Evolutionary conservation across 2,113 vertebrate species (phyloP).

Genomic region (Pangasianodon gigas): DNA sequence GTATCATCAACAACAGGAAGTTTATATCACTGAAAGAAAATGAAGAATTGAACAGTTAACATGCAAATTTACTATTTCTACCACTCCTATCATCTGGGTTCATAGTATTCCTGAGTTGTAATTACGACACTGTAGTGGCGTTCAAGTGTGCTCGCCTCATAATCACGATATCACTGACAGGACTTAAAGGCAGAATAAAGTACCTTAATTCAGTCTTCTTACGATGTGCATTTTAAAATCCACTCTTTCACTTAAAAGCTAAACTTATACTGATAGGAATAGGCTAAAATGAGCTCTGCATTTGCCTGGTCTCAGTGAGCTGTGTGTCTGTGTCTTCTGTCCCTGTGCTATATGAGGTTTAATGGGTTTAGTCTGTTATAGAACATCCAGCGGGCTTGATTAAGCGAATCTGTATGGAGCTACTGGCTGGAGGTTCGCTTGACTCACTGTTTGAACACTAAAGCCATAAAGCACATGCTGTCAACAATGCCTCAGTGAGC

Average conservation of each 20-base stretch:
- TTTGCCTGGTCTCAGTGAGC: neutral
- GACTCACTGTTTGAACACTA: slow-evolving; percentile 23
- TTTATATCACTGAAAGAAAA: neutral
- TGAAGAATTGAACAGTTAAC: neutral
- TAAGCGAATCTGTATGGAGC: neutral
- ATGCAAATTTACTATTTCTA: neutral
- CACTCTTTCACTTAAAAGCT: neutral
- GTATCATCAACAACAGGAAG: neutral
- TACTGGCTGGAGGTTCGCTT: neutral
- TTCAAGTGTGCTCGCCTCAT: neutral
- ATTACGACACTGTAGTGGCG: neutral
- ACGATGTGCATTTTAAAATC: neutral
- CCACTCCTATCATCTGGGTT: neutral
- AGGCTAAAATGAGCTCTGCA: neutral
- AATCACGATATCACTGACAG: neutral
- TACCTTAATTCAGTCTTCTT: neutral
- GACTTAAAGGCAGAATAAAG: neutral
- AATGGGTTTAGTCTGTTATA: slow-evolving; percentile 2
- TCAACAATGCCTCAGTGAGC: slow-evolving; percentile 17
- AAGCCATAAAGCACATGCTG: slow-evolving; percentile 38
- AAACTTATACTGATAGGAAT: neutral
- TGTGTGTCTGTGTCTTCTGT: neutral
- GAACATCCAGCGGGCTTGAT: slow-evolving; percentile 13
- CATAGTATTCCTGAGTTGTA: neutral
- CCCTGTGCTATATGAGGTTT: neutral